These are phyloP conservation scores for Stegastes partitus DNA, from an alignment of 2,113 vertebrate species.

Conservation along the genomic window DNA sequence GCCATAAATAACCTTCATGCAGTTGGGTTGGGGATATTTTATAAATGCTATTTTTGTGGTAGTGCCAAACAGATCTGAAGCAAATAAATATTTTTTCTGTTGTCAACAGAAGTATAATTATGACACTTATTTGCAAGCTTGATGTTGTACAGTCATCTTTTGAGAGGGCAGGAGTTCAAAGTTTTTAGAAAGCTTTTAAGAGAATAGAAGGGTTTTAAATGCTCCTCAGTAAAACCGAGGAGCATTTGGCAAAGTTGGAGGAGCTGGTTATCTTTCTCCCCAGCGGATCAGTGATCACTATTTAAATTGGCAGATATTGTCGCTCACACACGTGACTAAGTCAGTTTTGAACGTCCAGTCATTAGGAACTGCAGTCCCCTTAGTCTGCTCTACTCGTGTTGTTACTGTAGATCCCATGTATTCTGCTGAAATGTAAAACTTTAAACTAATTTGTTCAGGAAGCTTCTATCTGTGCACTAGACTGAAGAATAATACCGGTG, in stretches of 20 bases:
- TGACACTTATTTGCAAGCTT: conserved; percentile 64
- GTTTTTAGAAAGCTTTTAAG: conserved; percentile 61
- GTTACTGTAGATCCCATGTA: conserved; percentile 26
- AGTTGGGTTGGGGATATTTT: conserved; percentile 73
- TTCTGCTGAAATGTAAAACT: conserved; percentile 57
- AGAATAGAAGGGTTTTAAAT: conserved; percentile 42
- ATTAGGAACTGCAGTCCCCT: conserved; percentile 44
- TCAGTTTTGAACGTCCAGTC: conserved; percentile 54
- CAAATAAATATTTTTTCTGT: conserved; percentile 64
- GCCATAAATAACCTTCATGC: conserved; percentile 74
- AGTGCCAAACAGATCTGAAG: conserved; percentile 70
- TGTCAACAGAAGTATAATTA: conserved; percentile 64
- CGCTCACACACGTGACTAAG: conserved; percentile 43
- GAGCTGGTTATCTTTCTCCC: conserved; percentile 48
- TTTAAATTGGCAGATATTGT: conserved; percentile 50
- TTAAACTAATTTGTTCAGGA: conserved; percentile 41
- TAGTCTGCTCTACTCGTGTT: conserved; percentile 52
- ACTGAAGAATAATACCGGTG: conserved; percentile 69
- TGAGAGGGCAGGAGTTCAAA: conserved; percentile 64
- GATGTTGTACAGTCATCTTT: conserved; percentile 64
- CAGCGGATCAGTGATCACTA: conserved; percentile 49
- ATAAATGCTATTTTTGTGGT: conserved; percentile 72
- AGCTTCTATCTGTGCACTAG: conserved; percentile 48
- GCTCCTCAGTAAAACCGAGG: conserved; percentile 51
- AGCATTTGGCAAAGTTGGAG: conserved; percentile 67